phyloP scores from a whole-genome alignment of 1,140 invertebrate genomes.

The Drosophila kurseongensis region DNA sequence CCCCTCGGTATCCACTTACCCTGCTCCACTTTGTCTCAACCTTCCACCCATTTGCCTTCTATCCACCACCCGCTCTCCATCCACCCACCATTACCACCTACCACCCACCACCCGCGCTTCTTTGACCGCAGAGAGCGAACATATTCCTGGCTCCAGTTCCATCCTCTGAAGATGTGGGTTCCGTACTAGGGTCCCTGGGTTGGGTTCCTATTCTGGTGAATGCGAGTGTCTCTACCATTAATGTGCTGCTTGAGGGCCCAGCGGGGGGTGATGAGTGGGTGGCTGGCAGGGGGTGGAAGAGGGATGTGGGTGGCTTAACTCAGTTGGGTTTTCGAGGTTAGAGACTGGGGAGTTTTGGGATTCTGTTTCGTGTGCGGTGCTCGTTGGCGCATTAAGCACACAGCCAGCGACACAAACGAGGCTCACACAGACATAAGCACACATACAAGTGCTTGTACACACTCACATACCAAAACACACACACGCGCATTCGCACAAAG shows the following conservation, averaged over 20 bases:
- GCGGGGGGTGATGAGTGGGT: constrained; percentile 18
- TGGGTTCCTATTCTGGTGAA: constrained; percentile 26
- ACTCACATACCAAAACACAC: constrained; percentile 4
- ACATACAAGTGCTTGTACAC: no score
- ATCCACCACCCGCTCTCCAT: neutral
- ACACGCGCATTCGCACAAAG: constrained; percentile 32
- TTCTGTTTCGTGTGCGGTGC: constrained; percentile 65
- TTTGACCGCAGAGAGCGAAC: constrained; percentile 46
- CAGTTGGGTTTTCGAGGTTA: neutral
- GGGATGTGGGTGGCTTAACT: constrained; percentile 7
- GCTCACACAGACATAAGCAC: constrained; percentile 19
- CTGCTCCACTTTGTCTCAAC: constrained; percentile 65
- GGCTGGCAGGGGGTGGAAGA: neutral
- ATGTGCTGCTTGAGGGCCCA: constrained; percentile 69
- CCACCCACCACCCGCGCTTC: neutral
- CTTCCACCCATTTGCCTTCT: neutral
- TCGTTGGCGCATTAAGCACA: constrained; percentile 76
- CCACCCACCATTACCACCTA: neutral
- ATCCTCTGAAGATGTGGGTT: constrained; percentile 19
- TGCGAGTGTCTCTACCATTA: constrained; percentile 58
- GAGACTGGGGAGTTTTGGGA: constrained; percentile 42
- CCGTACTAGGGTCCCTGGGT: constrained; percentile 6
- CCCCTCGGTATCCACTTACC: constrained; percentile 47
- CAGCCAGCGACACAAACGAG: constrained; percentile 14
- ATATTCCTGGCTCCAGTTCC: constrained; percentile 13